A percentile compares a stretch with the other conserved stretches of the same genome.
Evolutionary conservation across 1,140 invertebrate species (phyloP).

Genomic region (Drosophila pseudoananassae): DNA sequence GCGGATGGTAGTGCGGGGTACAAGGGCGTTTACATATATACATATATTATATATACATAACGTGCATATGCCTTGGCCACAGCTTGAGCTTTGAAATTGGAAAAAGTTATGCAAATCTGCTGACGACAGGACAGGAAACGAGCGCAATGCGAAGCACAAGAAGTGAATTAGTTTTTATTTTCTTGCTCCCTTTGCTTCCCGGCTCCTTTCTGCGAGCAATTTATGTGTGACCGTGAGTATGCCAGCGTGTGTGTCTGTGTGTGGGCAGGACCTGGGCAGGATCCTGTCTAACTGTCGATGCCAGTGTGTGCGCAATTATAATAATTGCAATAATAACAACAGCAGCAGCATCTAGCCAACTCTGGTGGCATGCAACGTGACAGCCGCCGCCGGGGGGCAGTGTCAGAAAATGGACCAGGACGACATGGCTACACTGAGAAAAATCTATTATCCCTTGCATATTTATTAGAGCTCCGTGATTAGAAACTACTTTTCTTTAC

Average conservation of each 20-base stretch:
- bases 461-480: too few species aligned
- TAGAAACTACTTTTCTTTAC: too few species aligned
- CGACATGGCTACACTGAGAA: neutral
- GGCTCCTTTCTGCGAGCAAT: constrained; percentile 6
- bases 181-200: constrained; percentile 12
- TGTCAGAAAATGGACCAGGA: neutral
- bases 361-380: constrained; percentile 66
- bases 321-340: constrained; percentile 78
- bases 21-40: constrained; percentile 28
- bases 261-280: constrained; percentile 22
- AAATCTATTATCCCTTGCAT: neutral
- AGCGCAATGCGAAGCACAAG: constrained; percentile 58
- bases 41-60: constrained; percentile 9
- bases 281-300: constrained; percentile 71
- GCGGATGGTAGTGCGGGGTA: neutral
- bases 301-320: constrained; percentile 73
- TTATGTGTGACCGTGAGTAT: constrained; percentile 11
- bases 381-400: constrained; percentile 21
- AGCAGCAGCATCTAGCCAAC: constrained; percentile 37
- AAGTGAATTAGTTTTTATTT: constrained; percentile 78
- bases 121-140: constrained; percentile 71
- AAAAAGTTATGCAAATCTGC: constrained; percentile 80
- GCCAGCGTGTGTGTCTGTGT: constrained; percentile 16
- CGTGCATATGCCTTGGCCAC: constrained; percentile 68
- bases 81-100: constrained; percentile 80